Base-by-base conservation (phyloP, 2,888 invertebrate genomes). In the Troilus luridus region DNA sequence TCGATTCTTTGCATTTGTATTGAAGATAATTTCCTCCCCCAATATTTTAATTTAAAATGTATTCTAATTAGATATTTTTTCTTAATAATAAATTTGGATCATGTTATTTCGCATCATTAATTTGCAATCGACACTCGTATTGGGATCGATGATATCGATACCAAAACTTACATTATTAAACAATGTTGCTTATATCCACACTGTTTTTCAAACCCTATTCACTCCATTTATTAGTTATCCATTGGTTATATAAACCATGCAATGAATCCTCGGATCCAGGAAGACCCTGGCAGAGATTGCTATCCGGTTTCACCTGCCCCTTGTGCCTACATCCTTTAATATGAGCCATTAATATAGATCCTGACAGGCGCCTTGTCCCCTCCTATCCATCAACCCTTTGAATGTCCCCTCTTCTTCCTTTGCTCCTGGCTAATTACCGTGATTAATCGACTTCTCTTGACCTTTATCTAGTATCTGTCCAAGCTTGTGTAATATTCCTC, bases 371-470 rank as follows among this genome's bases (percentile, higher is more conserved):
- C 85, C 56, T 85, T 85, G 85, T 85, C 85, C 85, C n/a, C 85
- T 56, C 56, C 85, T 85, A 85, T 85, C 85, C 85, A 85, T 85
- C 85, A 85, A 85, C n/a, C 14, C 85, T 85, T 85, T 85, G 54
- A 85, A 58, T 54, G 56, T 21, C 56, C 85, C 85, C 85, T 41
- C 62, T 54, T 64, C 54, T 64, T 89, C 89, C 64, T 54, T 89
- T 62, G 88, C 27, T 59, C 14, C 19, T 60, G 88, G 62, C 89
- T 89, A 89, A 89, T 89, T 89, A 67, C 41, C 54, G 89, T 89
- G 89, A 89, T 89, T 89, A 89, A 89, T 89, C 89, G 89, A 89
- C 64, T 89, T 64, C 54, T 54, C 54, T 64, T 89, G 89, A 89
- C 89, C 89, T 89, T 89, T 89, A 24, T 54, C 88, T 59, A 27